Conservation (phyloP, 2,113 vertebrate genomes). For the Guaruba guarouba region DNA sequence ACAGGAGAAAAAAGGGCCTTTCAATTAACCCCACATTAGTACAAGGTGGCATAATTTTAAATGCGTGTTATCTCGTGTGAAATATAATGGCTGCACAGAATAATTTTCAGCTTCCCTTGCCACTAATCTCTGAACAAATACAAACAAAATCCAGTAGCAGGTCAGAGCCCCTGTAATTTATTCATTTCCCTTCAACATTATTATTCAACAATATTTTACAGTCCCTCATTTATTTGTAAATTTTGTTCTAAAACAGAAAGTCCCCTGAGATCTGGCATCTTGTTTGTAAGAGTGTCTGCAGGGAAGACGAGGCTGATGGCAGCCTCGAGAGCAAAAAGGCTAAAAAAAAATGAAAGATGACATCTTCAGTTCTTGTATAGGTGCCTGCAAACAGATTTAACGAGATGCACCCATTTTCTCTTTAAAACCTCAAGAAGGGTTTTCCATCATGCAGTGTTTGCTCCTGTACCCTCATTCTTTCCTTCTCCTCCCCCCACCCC, state of each 20-base stretch:
- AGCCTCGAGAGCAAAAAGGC: not conserved
- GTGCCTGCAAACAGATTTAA: not conserved
- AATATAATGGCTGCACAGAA: not conserved
- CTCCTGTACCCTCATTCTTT: not conserved
- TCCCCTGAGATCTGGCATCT: conserved; percentile 27
- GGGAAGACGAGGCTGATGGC: conserved; percentile 14
- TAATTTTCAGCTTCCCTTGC: not conserved
- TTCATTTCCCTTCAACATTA: not conserved
- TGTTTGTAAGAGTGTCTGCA: not conserved
- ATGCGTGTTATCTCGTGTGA: not conserved
- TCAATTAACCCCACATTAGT: not conserved
- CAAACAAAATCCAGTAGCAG: conserved; percentile 27
- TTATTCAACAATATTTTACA: conserved; percentile 7
- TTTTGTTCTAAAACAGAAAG: conserved; percentile 41
- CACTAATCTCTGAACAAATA: conserved; percentile 11
- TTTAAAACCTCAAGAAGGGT: not conserved
- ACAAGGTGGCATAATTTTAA: conserved; percentile 36
- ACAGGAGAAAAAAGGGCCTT: not conserved
- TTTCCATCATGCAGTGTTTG: not conserved
- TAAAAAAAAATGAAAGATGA: conserved; percentile 25
- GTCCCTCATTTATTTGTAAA: conserved; percentile 42
- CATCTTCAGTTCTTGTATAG: not conserved
- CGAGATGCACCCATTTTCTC: not conserved
- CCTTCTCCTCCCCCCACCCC: too few relatives aligned
- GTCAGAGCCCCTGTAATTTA: conserved; percentile 19